Evolutionary conservation across 2,113 vertebrate species (phyloP).

Genomic region (Zapus hudsonius): DNA sequence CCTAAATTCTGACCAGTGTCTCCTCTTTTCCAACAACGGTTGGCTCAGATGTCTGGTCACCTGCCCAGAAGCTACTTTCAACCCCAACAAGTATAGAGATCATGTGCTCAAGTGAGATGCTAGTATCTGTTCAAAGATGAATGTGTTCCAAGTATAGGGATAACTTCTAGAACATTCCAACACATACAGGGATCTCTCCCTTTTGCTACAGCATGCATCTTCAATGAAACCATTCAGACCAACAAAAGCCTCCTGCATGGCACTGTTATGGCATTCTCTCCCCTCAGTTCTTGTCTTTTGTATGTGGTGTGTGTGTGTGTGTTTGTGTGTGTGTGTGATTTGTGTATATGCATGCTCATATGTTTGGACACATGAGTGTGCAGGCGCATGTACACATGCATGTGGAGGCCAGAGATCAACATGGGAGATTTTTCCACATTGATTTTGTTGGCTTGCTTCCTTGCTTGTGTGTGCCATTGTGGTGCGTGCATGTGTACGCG

Average conservation of each 20-base stretch:
- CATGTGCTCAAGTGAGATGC: not conserved
- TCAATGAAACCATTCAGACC: not conserved
- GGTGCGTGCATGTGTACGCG: too few relatives aligned
- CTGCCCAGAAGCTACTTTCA: not conserved
- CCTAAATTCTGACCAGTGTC: not conserved
- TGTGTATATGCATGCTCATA: too few relatives aligned
- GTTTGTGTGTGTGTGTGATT: too few relatives aligned
- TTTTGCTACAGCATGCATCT: not conserved
- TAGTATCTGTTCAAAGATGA: not conserved
- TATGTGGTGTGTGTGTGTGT: too few relatives aligned
- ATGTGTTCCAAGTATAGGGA: not conserved
- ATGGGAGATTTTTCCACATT: too few relatives aligned
- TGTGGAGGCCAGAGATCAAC: too few relatives aligned
- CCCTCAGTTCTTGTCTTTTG: too few relatives aligned
- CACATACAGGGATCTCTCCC: not conserved
- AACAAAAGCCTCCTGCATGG: not conserved
- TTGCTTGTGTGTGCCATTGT: too few relatives aligned
- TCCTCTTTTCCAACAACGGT: not conserved
- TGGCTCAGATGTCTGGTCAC: not conserved
- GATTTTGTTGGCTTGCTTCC: too few relatives aligned
- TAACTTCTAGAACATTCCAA: not conserved
- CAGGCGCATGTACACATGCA: too few relatives aligned
- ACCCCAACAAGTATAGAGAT: not conserved
- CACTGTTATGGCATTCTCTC: too few relatives aligned
- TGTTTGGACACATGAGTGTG: too few relatives aligned